These are phyloP conservation scores for Spicauda simplicius DNA, from an alignment of 2,888 invertebrate species.

Conservation along the genomic window DNA sequence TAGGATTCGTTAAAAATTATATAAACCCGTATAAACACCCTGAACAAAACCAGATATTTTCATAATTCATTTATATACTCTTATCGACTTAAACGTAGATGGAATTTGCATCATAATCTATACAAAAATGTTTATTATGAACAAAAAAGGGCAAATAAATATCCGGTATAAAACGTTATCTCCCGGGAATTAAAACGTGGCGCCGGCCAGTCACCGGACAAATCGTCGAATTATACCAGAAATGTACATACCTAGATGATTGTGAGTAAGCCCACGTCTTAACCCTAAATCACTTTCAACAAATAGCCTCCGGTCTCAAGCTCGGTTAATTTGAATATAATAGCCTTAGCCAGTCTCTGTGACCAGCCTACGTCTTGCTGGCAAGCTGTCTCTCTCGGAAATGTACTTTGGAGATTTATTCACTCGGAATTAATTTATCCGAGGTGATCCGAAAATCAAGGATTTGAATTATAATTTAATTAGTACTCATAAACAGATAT, in stretches of 20 bases:
- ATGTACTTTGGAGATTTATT: conserved; percentile 17
- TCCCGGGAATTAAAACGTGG: neutral
- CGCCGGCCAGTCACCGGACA: neutral
- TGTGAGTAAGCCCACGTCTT: conserved; percentile 25
- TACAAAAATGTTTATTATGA: no score
- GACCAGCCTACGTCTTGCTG: conserved; percentile 13
- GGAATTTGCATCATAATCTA: no score
- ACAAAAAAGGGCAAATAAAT: no score
- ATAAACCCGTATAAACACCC: no score
- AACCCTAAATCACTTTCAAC: conserved; percentile 29
- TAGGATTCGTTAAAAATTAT: no score
- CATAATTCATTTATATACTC: no score
- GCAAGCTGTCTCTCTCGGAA: conserved; percentile 12
- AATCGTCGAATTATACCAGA: neutral
- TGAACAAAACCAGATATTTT: no score
- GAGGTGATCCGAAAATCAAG: neutral
- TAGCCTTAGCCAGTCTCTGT: conserved; percentile 16
- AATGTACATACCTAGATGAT: conserved; percentile 6
- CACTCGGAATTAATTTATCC: neutral
- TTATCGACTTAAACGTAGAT: no score
- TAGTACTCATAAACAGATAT: neutral
- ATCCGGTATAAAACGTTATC: neutral
- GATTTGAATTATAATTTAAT: neutral
- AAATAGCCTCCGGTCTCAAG: conserved; percentile 10
- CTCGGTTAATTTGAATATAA: conserved; percentile 31